These are phyloP conservation scores for Sebastes ruberrimus DNA, from an alignment of 2,797 vertebrate species.

Conservation along the genomic window DNA sequence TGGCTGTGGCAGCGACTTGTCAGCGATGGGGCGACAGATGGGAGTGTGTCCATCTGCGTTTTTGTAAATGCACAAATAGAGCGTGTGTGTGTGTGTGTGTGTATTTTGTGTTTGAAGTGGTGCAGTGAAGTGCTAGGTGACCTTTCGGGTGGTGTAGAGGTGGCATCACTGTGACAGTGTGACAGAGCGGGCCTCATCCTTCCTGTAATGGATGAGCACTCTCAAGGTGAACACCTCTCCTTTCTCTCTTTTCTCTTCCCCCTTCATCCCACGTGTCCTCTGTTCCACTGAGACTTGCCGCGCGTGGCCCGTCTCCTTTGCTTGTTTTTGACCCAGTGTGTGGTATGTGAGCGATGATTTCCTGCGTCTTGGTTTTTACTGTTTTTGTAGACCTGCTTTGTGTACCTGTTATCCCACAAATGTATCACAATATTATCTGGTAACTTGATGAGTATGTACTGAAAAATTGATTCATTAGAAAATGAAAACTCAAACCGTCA, in stretches of 20 bases:
- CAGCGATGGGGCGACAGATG: slow-evolving; percentile 65
- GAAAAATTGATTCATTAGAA: not conserved
- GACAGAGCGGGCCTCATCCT: slow-evolving; percentile 82
- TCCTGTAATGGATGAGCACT: slow-evolving; percentile 86
- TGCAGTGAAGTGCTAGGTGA: slow-evolving; percentile 77
- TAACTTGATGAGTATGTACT: not conserved
- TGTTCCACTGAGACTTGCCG: slow-evolving; percentile 60
- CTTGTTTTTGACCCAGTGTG: slow-evolving; percentile 62
- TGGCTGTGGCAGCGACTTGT: slow-evolving; percentile 53
- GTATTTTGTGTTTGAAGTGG: slow-evolving; percentile 52
- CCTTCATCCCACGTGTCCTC: slow-evolving; percentile 60
- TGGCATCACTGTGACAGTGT: slow-evolving; percentile 84
- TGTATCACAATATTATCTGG: not conserved
- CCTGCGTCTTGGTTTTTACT: slow-evolving; percentile 4
- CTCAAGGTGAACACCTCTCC: slow-evolving; percentile 84
- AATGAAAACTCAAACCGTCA: not conserved
- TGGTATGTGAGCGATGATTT: slow-evolving; percentile 39
- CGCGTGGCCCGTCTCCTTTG: slow-evolving; percentile 49
- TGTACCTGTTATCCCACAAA: not conserved
- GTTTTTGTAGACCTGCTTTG: not conserved
- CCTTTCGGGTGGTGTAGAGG: slow-evolving; percentile 82
- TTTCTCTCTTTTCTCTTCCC: slow-evolving; percentile 45
- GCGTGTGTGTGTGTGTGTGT: not conserved
- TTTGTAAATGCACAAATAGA: slow-evolving; percentile 46
- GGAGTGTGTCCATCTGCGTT: slow-evolving; percentile 59